Conservation (phyloP, 2,113 vertebrate species). For the Collichthys lucidus region DNA sequence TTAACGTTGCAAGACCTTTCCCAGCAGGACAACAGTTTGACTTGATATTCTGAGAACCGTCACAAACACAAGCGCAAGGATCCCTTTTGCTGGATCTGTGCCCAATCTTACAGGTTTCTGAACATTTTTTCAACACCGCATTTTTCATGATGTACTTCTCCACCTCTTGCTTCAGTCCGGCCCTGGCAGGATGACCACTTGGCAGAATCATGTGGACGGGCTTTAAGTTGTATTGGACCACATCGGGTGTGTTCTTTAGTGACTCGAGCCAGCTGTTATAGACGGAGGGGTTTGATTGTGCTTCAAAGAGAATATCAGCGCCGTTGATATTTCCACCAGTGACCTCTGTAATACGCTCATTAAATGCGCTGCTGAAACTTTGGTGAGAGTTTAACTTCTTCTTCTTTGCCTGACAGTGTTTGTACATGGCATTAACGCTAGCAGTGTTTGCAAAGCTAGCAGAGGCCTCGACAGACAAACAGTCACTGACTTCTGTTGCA, state of each 20-base stretch:
- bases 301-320: constrained; percentile 59
- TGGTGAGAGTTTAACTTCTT: neutral
- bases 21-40: no score
- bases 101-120: constrained; percentile 63
- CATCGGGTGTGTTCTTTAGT: constrained; percentile 63
- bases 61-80: constrained; percentile 61
- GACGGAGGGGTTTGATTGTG: neutral
- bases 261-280: constrained; percentile 51
- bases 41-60: no score
- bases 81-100: constrained; percentile 44
- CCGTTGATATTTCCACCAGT: constrained; percentile 45
- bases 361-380: constrained; percentile 67
- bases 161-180: constrained; percentile 74
- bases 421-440: neutral
- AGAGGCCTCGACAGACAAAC: constrained; percentile 72
- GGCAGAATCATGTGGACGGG: constrained; percentile 79
- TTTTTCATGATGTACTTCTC: constrained; percentile 79
- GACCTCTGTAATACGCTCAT: constrained; percentile 55
- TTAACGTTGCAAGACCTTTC: no score
- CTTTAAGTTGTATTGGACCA: constrained; percentile 77
- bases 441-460: neutral
- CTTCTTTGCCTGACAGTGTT: constrained; percentile 30
- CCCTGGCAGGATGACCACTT: constrained; percentile 2
- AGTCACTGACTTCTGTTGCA: constrained; percentile 62
- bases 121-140: constrained; percentile 78